Evolutionary conservation across 2,797 vertebrate species (phyloP).

Genomic region (Podarcis lilfordi): DNA sequence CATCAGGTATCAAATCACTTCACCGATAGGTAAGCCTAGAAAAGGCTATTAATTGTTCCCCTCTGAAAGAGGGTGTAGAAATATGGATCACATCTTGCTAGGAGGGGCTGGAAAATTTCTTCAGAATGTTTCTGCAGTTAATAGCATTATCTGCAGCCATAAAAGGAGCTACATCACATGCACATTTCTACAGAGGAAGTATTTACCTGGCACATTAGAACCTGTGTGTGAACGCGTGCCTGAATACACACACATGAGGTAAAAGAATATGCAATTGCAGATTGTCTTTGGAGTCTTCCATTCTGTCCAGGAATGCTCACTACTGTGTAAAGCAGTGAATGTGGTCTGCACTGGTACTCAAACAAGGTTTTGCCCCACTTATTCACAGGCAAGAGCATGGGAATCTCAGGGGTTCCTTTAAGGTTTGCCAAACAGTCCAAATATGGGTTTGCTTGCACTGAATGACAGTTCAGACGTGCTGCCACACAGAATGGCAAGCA

Average conservation of each 20-base stretch:
- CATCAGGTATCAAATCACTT: conserved; percentile 12
- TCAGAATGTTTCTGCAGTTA: neutral
- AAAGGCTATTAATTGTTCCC: conserved; percentile 14
- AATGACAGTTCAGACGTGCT: neutral
- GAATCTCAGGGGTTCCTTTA: neutral
- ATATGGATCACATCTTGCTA: conserved; percentile 9
- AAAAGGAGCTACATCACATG: conserved; percentile 27
- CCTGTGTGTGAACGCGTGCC: neutral
- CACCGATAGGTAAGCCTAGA: conserved; percentile 15
- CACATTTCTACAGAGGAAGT: neutral
- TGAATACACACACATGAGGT: neutral
- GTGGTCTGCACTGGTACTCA: neutral
- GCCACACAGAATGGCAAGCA: neutral
- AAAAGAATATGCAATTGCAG: neutral
- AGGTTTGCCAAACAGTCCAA: neutral
- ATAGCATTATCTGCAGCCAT: conserved; percentile 3
- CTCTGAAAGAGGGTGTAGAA: conserved; percentile 9
- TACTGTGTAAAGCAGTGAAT: neutral
- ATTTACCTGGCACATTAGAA: neutral
- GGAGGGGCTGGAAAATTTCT: conserved; percentile 25
- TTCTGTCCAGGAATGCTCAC: neutral
- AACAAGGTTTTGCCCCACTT: neutral
- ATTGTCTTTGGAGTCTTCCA: neutral
- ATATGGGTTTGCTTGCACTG: neutral
- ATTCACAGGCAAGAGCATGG: neutral